These are phyloP conservation scores for Castor canadensis DNA, from an alignment of 2,113 vertebrate species.

Conservation along the genomic window DNA sequence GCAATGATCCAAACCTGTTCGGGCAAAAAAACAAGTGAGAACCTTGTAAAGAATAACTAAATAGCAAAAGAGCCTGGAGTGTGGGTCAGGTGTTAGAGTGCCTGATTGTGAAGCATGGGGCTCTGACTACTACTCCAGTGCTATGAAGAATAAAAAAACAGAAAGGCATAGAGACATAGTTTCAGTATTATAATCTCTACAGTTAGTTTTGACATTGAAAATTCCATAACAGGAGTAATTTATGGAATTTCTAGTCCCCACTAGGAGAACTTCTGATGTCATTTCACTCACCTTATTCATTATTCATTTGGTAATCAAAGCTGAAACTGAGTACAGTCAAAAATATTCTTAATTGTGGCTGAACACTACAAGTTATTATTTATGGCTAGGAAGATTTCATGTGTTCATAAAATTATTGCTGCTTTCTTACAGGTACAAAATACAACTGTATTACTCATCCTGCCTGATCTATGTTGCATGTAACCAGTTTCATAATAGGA, in stretches of 20 bases:
- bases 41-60: too few species aligned
- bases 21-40: too few species aligned
- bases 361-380: neutral
- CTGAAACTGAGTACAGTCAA: neutral
- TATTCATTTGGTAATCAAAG: neutral
- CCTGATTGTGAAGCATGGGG: too few species aligned
- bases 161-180: neutral
- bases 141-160: too few species aligned
- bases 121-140: too few species aligned
- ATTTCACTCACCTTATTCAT: neutral
- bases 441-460: neutral
- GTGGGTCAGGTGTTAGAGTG: too few species aligned
- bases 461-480: neutral
- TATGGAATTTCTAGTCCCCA: neutral
- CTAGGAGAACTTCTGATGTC: neutral
- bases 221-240: neutral
- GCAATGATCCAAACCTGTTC: too few species aligned
- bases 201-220: neutral
- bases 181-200: neutral
- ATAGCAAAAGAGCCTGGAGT: too few species aligned
- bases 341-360: neutral
- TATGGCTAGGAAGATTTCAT: neutral
- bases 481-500: neutral
- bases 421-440: neutral
- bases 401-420: neutral